Conservation (phyloP, 2,113 vertebrate genomes). For the rat (Rattus norvegicus) region DNA sequence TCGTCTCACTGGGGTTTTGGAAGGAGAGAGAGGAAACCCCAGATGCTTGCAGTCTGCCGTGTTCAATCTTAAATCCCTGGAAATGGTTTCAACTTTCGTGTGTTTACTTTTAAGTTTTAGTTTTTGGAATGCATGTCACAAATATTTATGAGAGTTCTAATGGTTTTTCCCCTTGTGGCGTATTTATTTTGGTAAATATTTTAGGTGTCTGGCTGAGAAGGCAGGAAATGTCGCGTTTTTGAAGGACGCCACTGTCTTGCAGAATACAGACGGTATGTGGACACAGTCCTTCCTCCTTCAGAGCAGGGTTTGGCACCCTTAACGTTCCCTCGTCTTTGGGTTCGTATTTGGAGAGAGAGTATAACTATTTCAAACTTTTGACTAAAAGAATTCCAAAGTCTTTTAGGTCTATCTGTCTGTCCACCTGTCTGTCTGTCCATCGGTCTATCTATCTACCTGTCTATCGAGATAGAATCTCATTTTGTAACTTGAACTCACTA, state of each 20-base stretch:
- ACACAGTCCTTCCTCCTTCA: neutral
- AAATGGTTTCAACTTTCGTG: conserved; percentile 22
- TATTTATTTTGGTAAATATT: conserved; percentile 41
- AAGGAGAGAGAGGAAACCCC: neutral
- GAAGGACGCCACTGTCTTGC: conserved; percentile 88
- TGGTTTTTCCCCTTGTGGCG: neutral
- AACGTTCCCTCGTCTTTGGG: rapidly evolving
- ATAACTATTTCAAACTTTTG: neutral
- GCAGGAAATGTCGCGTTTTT: conserved; percentile 92
- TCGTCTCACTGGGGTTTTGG: neutral
- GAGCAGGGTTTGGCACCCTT: neutral
- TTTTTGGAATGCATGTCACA: neutral
- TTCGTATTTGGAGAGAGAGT: neutral
- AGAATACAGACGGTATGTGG: conserved; percentile 89
- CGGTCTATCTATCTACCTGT: neutral
- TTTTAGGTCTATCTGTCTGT: too few species aligned
- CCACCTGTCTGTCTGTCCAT: too few species aligned
- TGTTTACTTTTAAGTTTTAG: neutral
- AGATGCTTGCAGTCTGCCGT: neutral
- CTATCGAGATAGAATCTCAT: neutral
- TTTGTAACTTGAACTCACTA: neutral
- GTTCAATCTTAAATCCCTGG: neutral
- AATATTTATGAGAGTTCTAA: neutral
- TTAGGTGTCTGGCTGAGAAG: conserved; percentile 90
- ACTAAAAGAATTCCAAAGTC: neutral